Evolutionary conservation across 64 coral and sea anemone species (phyloP).

Genomic region (Montipora cactus): DNA sequence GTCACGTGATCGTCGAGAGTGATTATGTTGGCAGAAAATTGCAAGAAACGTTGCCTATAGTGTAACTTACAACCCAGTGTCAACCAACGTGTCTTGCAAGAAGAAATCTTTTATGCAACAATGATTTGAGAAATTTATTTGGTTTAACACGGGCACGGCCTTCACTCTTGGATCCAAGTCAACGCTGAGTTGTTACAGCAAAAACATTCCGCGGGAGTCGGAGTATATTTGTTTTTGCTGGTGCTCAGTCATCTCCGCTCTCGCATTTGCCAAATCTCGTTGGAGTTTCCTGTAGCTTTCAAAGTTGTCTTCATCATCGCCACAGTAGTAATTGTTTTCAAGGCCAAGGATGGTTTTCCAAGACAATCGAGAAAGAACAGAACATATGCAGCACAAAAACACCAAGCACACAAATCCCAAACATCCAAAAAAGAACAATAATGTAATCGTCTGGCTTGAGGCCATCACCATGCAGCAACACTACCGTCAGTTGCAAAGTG

Average conservation of each 20-base stretch:
- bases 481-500: not conserved
- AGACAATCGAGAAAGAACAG: not conserved
- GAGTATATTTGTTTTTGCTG: not conserved
- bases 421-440: slow-evolving; percentile 17
- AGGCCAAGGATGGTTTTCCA: not conserved
- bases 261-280: not conserved
- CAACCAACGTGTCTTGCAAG: no score
- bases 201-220: not conserved
- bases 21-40: no score
- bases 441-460: not conserved
- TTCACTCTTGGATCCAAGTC: no score
- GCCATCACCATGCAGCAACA: not conserved
- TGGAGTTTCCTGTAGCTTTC: slow-evolving; percentile 12
- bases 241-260: not conserved
- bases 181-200: not conserved
- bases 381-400: not conserved
- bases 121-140: no score
- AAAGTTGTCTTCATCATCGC: not conserved
- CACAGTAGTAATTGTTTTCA: not conserved
- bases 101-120: no score
- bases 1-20: no score
- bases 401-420: not conserved
- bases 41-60: no score
- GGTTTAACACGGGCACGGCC: no score
- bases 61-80: no score